Evolutionary conservation across 2,797 vertebrate species (phyloP).

Genomic region (Mycteria americana): DNA sequence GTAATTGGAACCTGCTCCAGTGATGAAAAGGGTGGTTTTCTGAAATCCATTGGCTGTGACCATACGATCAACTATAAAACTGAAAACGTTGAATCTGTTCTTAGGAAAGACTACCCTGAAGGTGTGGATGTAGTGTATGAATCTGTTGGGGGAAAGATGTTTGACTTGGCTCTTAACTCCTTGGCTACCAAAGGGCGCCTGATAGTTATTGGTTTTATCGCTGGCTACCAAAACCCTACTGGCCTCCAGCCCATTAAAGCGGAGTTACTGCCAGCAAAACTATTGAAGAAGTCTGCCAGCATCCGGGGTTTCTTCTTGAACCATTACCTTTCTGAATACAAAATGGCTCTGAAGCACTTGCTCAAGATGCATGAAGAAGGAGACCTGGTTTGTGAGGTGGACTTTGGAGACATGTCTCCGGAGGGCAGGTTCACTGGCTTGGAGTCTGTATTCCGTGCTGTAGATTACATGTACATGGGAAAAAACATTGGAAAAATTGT

Average conservation of each 20-base stretch:
- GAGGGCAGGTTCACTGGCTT: constrained; percentile 86
- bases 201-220: constrained; percentile 89
- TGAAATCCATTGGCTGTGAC: constrained; percentile 90
- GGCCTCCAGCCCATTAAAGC: constrained; percentile 80
- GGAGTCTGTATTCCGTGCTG: constrained; percentile 88
- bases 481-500: constrained; percentile 94
- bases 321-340: constrained; percentile 83
- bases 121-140: constrained; percentile 91
- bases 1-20: constrained; percentile 92
- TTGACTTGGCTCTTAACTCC: constrained; percentile 83
- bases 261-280: constrained; percentile 81
- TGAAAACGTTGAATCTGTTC: constrained; percentile 78
- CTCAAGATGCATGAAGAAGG: constrained; percentile 80
- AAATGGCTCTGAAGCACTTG: constrained; percentile 81
- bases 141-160: constrained; percentile 84
- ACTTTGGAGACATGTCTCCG: constrained; percentile 79
- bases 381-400: constrained; percentile 87
- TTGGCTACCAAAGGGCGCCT: constrained; percentile 84
- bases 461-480: constrained; percentile 91
- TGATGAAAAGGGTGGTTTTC: constrained; percentile 85
- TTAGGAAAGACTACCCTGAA: constrained; percentile 81
- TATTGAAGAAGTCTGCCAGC: constrained; percentile 89
- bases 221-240: constrained; percentile 85
- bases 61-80: constrained; percentile 85
- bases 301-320: constrained; percentile 89